phyloP scores from a whole-genome alignment of 1,140 invertebrate genomes.

The Hyposmocoma kahamanoa region DNA sequence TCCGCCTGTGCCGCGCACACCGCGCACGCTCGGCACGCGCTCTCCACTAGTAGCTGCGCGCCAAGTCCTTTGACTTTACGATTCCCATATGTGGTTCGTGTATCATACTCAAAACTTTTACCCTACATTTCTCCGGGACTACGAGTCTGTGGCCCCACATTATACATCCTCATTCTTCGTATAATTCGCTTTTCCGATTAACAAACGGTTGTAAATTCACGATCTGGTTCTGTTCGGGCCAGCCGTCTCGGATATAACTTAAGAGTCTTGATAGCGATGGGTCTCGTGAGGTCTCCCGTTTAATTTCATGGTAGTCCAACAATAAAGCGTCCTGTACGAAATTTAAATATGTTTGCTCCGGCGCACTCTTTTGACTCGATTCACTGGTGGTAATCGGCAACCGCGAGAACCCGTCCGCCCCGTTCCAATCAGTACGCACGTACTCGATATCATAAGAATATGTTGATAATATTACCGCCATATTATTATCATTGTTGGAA shows the following conservation, averaged over 20 bases:
- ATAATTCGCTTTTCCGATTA: constrained; percentile 17
- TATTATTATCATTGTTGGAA: constrained; percentile 28
- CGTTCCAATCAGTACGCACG: constrained; percentile 6
- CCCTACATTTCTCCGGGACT: constrained; percentile 22
- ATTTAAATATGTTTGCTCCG: constrained; percentile 9
- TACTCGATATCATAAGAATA: constrained; percentile 32
- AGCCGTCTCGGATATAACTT: background rate
- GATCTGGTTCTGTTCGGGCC: background rate
- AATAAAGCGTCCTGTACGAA: constrained; percentile 1
- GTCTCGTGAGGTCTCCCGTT: background rate
- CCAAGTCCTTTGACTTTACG: constrained; percentile 53
- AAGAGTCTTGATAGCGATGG: background rate
- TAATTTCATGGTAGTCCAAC: constrained; percentile 2
- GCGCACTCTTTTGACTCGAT: background rate
- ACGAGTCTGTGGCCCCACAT: constrained; percentile 30
- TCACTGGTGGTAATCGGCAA: background rate
- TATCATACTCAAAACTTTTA: constrained; percentile 23
- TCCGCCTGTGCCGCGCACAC: constrained; percentile 30
- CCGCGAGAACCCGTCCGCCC: constrained; percentile 4
- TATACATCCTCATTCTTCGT: constrained; percentile 22
- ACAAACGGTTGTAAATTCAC: constrained; percentile 12
- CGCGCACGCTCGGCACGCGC: constrained; percentile 52
- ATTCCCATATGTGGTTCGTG: constrained; percentile 42
- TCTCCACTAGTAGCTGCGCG: constrained; percentile 55
- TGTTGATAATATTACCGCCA: constrained; percentile 29